Conservation (phyloP, 2,113 vertebrate species). For the Empidonax traillii region DNA sequence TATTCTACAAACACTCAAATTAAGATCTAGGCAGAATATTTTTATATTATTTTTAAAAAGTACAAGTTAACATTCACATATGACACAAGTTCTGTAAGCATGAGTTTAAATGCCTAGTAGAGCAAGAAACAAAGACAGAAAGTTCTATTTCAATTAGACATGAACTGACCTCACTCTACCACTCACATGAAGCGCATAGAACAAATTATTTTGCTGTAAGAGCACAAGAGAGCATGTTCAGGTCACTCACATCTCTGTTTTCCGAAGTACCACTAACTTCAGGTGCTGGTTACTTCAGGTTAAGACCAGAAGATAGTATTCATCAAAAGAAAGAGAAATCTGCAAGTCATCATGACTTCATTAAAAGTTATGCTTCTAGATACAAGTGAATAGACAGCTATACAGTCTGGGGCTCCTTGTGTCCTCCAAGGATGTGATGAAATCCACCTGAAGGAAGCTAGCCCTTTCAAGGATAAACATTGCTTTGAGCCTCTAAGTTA, state of each 20-base stretch:
- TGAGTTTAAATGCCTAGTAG: background rate
- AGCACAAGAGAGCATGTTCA: accelerated
- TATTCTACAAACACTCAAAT: background rate
- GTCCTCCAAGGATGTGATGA: background rate
- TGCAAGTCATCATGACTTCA: background rate
- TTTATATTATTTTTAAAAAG: background rate
- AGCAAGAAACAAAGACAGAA: background rate
- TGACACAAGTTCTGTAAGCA: background rate
- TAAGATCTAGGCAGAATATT: background rate
- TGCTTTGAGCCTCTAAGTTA: constrained; percentile 4
- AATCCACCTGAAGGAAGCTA: background rate
- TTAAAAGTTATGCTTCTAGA: background rate
- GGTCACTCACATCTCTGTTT: background rate
- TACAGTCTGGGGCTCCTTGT: background rate
- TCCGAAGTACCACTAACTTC: background rate
- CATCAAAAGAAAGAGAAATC: background rate
- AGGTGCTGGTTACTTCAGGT: background rate
- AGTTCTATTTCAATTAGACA: background rate
- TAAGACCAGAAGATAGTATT: background rate
- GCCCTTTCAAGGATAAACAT: background rate
- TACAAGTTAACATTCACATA: background rate
- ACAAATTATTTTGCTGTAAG: background rate
- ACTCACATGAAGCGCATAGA: background rate
- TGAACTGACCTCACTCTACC: background rate
- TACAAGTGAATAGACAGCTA: background rate